Base-by-base conservation (phyloP, 2,888 invertebrate genomes). In the Mimachlamys varia region DNA sequence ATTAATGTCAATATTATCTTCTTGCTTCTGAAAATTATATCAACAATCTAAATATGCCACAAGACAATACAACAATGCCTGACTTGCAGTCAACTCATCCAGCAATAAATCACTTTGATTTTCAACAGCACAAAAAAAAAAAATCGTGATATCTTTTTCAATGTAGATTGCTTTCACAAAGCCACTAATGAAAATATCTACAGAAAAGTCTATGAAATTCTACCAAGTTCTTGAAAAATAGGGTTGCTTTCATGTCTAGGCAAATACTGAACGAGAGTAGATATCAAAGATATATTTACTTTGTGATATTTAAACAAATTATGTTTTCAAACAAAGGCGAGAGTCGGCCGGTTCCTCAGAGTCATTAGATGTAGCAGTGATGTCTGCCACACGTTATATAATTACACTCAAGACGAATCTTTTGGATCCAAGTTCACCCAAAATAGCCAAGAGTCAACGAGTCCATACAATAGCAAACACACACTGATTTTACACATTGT, bases 1-100 rank as follows among this genome's bases (percentile, higher is more conserved):
- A 76, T 76, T 76, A 76, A 76, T 76, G 76, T 76, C 76, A 76
- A 76, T 76, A 76, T 76, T 76, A 76, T 76, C 33, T 76, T 76
- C 76, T 76, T 76, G 76, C 27, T 76, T 76, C 76, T 76, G 76
- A 76, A 76, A 76, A 76, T 76, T 76, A 76, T 76, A 76, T 76
- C 76, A 76, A 76, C 76, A 76, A 76, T 76, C 76, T 33, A 76
- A 76, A 76, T 76, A 76, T 33, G 33, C 22, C 76, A 76, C 76
- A 76, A 76, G 76, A 76, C 76, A 76, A 76, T 76, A 33, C 27
- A 33, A 76, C 22, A 76, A 22, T 76, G 27, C 76, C 76, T 27
- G 76, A 76, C 27, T 22, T 33, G 76, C 76, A 27, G 76, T 33
- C 76, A 76, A 76, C 12, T 22, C 76, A 76, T 15, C 10, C 76